Percentiles rank a stretch among this genome's conserved stretches.
phyloP scores from a whole-genome alignment of 2,113 vertebrate species.

The Damaliscus lunatus region DNA sequence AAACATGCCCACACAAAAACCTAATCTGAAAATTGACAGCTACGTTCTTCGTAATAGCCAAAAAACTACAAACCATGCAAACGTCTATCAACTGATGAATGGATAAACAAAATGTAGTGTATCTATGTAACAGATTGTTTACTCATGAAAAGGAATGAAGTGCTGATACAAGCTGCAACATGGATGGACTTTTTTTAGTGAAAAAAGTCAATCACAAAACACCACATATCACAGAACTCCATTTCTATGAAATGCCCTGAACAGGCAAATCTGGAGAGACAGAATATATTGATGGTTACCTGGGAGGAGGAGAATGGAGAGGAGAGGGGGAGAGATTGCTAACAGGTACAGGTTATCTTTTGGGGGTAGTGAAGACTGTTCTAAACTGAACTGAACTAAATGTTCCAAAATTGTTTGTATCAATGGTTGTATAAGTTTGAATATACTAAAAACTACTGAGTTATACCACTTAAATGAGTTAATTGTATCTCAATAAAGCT shows the following conservation, averaged over 20 bases:
- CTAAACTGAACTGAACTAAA: not conserved
- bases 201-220: not conserved
- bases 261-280: not conserved
- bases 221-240: not conserved
- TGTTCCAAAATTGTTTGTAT: not conserved
- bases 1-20: not conserved
- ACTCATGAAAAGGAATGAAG: not conserved
- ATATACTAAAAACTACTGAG: not conserved
- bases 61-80: not conserved
- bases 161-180: not conserved
- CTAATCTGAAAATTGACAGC: not conserved
- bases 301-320: not conserved
- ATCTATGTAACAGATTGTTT: not conserved
- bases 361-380: not conserved
- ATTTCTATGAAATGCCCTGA: not conserved
- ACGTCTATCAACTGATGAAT: not conserved
- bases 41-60: not conserved
- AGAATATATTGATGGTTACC: not conserved
- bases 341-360: not conserved
- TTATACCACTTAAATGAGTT: not conserved
- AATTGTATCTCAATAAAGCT: not conserved
- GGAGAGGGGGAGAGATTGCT: not conserved
- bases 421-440: not conserved
- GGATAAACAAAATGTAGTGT: not conserved
- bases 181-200: not conserved